Evolutionary conservation across 1,140 invertebrate species (phyloP).

Genomic region (Cepaea nemoralis): DNA sequence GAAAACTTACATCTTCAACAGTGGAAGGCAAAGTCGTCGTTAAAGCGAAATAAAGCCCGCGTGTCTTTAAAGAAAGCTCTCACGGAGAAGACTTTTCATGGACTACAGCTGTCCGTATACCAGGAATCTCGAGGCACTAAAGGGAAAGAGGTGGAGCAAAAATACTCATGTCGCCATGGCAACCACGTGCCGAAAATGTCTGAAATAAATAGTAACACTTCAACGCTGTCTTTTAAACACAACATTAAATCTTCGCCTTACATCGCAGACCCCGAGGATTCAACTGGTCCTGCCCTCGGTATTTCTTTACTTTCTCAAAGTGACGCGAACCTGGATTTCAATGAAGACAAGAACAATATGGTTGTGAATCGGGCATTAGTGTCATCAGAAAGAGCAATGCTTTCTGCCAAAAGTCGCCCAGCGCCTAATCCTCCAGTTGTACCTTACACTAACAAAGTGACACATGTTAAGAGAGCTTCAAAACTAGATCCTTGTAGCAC

Average conservation of each 20-base stretch:
- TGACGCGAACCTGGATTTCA: background rate
- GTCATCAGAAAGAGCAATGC: background rate
- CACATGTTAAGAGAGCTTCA: slow-evolving; percentile 40
- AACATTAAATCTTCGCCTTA: background rate
- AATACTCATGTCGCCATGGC: slow-evolving; percentile 26
- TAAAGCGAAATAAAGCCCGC: slow-evolving; percentile 53
- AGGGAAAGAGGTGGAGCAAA: slow-evolving; percentile 36
- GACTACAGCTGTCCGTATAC: slow-evolving; percentile 5
- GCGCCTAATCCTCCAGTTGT: background rate
- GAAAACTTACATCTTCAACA: background rate
- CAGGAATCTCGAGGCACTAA: background rate
- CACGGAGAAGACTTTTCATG: slow-evolving; percentile 29
- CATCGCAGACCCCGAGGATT: background rate
- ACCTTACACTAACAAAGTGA: background rate
- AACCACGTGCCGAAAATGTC: background rate
- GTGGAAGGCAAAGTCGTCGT: slow-evolving; percentile 37
- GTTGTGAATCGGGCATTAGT: background rate
- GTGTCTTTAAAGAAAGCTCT: slow-evolving; percentile 53
- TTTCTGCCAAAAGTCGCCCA: slow-evolving; percentile 2
- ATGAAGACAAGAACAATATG: background rate
- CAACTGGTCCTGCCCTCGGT: background rate
- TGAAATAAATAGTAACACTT: background rate
- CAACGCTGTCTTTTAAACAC: background rate
- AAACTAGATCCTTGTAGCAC: slow-evolving; percentile 63
- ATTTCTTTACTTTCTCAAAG: background rate